These are phyloP conservation scores for Volucella inflata DNA, from an alignment of 2,888 invertebrate species.

Conservation along the genomic window DNA sequence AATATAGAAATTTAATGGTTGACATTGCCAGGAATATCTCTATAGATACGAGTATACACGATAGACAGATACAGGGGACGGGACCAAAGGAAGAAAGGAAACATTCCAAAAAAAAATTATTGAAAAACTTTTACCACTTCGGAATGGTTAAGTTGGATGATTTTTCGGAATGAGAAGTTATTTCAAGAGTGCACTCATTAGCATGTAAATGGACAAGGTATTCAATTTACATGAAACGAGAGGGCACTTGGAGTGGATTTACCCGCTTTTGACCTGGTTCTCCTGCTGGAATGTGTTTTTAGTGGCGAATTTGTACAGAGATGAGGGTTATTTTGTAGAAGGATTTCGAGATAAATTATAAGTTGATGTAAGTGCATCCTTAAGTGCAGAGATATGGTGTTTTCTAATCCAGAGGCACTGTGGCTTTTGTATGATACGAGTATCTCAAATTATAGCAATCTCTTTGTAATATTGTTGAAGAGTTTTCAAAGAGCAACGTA, in stretches of 20 bases:
- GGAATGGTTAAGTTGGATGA: not conserved
- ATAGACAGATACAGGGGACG: too few relatives aligned
- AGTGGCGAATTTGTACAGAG: conserved; percentile 3
- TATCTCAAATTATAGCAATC: too few relatives aligned
- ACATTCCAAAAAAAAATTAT: conserved; percentile 12
- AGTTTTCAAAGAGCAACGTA: too few relatives aligned
- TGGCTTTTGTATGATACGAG: too few relatives aligned
- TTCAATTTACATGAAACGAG: conserved; percentile 38
- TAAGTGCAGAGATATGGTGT: too few relatives aligned
- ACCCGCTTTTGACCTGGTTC: conserved; percentile 4
- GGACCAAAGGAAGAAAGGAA: not conserved
- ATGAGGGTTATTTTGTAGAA: too few relatives aligned
- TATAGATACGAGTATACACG: too few relatives aligned
- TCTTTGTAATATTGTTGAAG: too few relatives aligned
- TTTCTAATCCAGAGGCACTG: too few relatives aligned
- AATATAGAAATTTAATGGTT: not conserved
- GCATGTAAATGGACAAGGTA: conserved; percentile 50
- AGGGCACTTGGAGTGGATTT: not conserved
- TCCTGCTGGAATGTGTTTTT: not conserved
- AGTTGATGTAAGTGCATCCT: too few relatives aligned
- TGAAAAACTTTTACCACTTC: conserved; percentile 50
- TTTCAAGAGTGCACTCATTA: conserved; percentile 34
- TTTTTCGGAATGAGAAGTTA: conserved; percentile 13
- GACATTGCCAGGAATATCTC: too few relatives aligned
- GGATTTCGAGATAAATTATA: too few relatives aligned